phyloP scores from a whole-genome alignment of 2,888 invertebrate species.

The Drosophila nigricruria region DNA sequence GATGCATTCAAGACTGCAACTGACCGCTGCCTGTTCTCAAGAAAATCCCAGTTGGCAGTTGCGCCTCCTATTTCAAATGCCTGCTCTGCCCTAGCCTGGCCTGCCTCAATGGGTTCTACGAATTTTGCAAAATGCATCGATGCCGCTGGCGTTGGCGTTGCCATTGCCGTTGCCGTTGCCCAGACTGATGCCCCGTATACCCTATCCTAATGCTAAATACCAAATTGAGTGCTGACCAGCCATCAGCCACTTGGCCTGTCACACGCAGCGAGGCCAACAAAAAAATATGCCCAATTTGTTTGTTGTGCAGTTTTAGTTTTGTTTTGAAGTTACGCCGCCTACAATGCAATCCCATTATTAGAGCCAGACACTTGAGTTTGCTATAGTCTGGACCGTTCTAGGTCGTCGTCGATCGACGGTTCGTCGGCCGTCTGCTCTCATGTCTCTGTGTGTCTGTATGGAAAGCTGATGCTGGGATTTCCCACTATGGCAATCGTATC shows the following conservation, averaged over 20 bases:
- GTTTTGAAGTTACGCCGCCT: constrained; percentile 56
- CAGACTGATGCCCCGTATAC: constrained; percentile 7
- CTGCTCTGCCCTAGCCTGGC: constrained; percentile 31
- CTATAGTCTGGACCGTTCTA: constrained; percentile 38
- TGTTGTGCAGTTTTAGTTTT: constrained; percentile 46
- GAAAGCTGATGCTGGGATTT: constrained; percentile 41
- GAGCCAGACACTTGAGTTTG: constrained; percentile 66
- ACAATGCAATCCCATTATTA: constrained; percentile 72
- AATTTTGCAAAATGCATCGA: constrained; percentile 68
- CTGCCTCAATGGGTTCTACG: constrained; percentile 70
- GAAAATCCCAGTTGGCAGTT: constrained; percentile 32
- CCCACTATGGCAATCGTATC: constrained; percentile 29
- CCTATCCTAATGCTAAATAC: constrained; percentile 16
- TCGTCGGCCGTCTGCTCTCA: constrained; percentile 13
- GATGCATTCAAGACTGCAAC: constrained; percentile 49
- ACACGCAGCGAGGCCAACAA: constrained; percentile 35
- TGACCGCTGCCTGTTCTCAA: constrained; percentile 47
- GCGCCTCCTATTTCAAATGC: constrained; percentile 71
- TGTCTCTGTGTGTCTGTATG: constrained; percentile 25
- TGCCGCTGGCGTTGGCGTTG: constrained; percentile 30
- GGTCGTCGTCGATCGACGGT: constrained; percentile 15
- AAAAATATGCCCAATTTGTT: constrained; percentile 55
- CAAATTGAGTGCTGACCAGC: constrained; percentile 38
- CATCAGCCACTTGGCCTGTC: constrained; percentile 38
- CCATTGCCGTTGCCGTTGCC: constrained; percentile 24